Evolutionary conservation across 2,113 vertebrate species (phyloP), one percentile per base, ranked within the genome.

Genomic region (Indicator indicator): DNA sequence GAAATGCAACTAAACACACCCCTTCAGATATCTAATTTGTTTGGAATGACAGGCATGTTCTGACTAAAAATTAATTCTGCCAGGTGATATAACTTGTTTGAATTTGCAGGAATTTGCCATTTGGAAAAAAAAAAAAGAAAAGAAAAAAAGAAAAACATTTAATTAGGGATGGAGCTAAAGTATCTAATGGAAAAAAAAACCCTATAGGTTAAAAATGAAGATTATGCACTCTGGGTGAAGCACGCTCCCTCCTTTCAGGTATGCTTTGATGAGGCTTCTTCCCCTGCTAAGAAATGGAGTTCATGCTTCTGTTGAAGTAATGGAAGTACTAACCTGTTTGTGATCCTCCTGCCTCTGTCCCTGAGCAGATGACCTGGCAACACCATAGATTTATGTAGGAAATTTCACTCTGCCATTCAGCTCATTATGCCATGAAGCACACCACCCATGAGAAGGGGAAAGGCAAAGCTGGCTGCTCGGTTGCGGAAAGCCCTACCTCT

Each of bases 21-120:
- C 90, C 94, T 96, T 95, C 94, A 89, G 92, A 95, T 85, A 94
- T 46, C 96, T 97, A 96, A 96, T 96, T 97, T 97, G 95, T 95
- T 97, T 97, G 97, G 97, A 97, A 97, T 97, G 96, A 97, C 79
- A 97, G 94, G 96, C 97, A 97, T 96, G 97, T 97, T 90, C 95
- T 86, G 91, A 97, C 97, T 94, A 78, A 97, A 96, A 96, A 87
- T 91, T 94, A 97, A 96, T 95, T 97, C 94, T 95, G 78, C 86
- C 94, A 83, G 94, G 95, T 93, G 94, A 96, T 96, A 96, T 5
- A 88, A 97, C 97, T 96, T 97, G 97, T 97, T 97, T 95, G 94
- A 97, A 96, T 97, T 95, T 44, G 96, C 86, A 97, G 95, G 96
- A 97, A 97, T 97, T 95, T 82, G 93, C 96, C 83, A 67, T 95